Base-by-base conservation (phyloP, 2,888 invertebrate species). In the Cynaeus angustus region DNA sequence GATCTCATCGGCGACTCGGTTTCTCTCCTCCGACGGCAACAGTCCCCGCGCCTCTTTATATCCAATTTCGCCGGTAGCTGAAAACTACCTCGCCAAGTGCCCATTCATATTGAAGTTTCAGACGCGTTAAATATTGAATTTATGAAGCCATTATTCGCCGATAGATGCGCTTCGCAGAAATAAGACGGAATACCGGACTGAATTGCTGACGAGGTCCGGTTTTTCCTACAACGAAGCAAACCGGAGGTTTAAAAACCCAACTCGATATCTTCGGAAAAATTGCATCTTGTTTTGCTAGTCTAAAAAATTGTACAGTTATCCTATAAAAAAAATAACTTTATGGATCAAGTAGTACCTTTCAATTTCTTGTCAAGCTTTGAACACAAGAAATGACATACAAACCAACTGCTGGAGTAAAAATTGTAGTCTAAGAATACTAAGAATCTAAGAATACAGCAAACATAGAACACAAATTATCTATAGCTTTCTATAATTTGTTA, bases 121-220 rank as follows among this genome's bases (percentile, higher is more conserved):
- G 75, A 74, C 74, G 78, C 72, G 78, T 79, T 82, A 80, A 82
- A 82, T 82, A 83, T 82, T 82, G 79, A 83, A 83, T 83, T 83
- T 82, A 82, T 81, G 80, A 79, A 74, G 79, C 78, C 80, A 80
- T 82, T 80, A 80, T 77, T 71, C 71, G 74, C 65, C 76, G 71
- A 75, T 73, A 72, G 71, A 72, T 66, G 59, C 53, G 50, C 58
- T 13, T 48, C 52, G 33, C 14, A 12, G 30, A 55, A 59, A 59
- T 59, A 59, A 66, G 46, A 43, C 62, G 46, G 45, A 66, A 59
- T 53, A 66, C 58, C 58, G 41, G 46, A 38, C 41, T 12, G 59
- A 61, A 66, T 69, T 62, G 55, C 37, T 61, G 70, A 71, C 68
- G 59, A 67, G 38, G 69, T 53, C 46, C 48, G 55, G 46, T 43